A percentile compares a stretch with the other conserved stretches of the same genome.
These are phyloP conservation scores for Turdus rufiventris DNA, from an alignment of 2,113 vertebrate genomes.

Conservation along the genomic window DNA sequence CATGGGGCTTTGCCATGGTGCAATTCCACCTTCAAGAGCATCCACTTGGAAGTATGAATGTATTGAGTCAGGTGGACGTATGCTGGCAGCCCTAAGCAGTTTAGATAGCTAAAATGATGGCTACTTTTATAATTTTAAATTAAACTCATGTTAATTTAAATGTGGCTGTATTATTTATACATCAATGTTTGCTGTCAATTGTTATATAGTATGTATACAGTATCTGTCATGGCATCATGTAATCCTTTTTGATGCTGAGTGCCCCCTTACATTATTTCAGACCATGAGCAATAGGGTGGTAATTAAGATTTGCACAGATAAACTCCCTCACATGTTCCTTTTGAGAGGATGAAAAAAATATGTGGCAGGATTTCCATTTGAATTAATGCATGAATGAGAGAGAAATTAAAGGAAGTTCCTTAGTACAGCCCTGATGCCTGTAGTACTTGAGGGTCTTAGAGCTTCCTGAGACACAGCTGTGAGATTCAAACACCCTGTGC, in stretches of 20 bases:
- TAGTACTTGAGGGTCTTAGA: neutral
- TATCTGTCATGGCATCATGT: neutral
- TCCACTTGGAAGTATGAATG: fast-evolving
- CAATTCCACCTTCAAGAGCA: neutral
- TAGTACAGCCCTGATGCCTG: neutral
- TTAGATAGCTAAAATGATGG: neutral
- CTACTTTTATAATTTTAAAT: neutral
- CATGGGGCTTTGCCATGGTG: neutral
- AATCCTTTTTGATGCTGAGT: neutral
- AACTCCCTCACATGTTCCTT: neutral
- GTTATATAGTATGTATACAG: neutral
- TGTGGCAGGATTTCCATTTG: neutral
- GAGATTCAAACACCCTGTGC: neutral
- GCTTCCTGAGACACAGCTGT: neutral
- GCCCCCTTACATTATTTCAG: neutral
- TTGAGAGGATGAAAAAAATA: neutral
- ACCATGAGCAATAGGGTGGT: neutral
- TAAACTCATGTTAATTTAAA: neutral
- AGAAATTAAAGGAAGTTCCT: neutral
- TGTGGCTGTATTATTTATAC: neutral
- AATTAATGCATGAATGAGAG: neutral
- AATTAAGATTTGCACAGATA: neutral
- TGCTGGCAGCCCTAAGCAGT: neutral
- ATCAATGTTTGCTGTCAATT: neutral
- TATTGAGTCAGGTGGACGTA: fast-evolving